Evolutionary conservation across 2,888 invertebrate species (phyloP).

Genomic region (Amorpha juglandis): DNA sequence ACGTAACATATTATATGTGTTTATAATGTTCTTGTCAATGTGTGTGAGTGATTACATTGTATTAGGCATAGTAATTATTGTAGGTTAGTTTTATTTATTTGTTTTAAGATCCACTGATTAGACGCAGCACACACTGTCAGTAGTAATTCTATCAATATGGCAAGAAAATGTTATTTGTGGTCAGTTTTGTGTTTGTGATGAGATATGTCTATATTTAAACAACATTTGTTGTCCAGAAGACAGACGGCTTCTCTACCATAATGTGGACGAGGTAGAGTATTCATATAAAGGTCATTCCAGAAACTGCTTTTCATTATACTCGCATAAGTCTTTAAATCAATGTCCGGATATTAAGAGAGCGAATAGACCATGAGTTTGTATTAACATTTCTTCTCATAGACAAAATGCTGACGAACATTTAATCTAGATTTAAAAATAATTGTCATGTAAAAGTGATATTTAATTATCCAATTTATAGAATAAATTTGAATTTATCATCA

Average conservation of each 20-base stretch:
- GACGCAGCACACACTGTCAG: not conserved
- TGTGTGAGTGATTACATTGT: not conserved
- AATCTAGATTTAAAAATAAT: not conserved
- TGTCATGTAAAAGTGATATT: too few relatives aligned
- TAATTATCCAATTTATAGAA: too few relatives aligned
- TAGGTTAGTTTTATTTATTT: slow-evolving; percentile 5
- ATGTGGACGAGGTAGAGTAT: too few relatives aligned
- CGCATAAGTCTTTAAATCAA: too few relatives aligned
- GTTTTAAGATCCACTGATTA: not conserved
- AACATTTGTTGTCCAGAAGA: not conserved
- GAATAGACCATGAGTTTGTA: too few relatives aligned
- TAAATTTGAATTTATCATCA: too few relatives aligned
- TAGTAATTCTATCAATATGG: not conserved
- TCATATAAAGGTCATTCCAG: too few relatives aligned
- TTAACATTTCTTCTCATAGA: not conserved
- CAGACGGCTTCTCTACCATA: too few relatives aligned
- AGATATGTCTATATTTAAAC: not conserved
- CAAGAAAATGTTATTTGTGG: not conserved
- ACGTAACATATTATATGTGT: slow-evolving; percentile 57
- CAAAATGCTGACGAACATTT: too few relatives aligned
- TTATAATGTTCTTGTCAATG: slow-evolving; percentile 32
- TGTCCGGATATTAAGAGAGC: too few relatives aligned
- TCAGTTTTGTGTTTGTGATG: not conserved
- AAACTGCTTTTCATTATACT: too few relatives aligned
- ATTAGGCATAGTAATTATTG: not conserved